These are phyloP conservation scores for Acrossocheilus fasciatus DNA, from an alignment of 2,797 vertebrate genomes.

Conservation along the genomic window DNA sequence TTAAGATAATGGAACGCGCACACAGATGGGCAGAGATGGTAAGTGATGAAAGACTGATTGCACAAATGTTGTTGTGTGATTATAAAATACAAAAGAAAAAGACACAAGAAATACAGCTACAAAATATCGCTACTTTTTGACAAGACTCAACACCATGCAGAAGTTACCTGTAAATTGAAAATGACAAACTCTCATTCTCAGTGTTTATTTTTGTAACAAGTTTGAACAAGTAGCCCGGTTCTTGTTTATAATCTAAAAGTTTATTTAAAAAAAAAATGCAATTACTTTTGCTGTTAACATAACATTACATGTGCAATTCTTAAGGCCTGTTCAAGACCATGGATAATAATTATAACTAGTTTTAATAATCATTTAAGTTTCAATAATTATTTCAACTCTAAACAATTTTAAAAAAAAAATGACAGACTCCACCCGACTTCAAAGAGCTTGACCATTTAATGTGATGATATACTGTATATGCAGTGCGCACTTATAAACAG, in stretches of 20 bases:
- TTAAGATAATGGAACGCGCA: not conserved
- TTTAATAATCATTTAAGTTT: not conserved
- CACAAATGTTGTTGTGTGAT: not conserved
- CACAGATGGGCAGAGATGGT: not conserved
- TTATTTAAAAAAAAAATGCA: no score
- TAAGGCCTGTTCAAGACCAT: not conserved
- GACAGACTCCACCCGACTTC: not conserved
- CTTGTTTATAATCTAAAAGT: not conserved
- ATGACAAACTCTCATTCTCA: not conserved
- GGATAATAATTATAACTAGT: not conserved
- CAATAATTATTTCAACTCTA: not conserved
- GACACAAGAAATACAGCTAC: not conserved
- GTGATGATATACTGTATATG: not conserved
- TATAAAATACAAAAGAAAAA: not conserved
- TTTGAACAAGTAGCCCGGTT: not conserved
- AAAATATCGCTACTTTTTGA: not conserved
- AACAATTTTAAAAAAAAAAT: not conserved
- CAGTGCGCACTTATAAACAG: no score
- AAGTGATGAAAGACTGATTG: conserved; percentile 13
- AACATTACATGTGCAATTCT: no score
- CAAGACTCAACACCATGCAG: not conserved
- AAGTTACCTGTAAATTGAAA: not conserved
- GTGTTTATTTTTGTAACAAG: not conserved
- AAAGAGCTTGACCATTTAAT: not conserved
- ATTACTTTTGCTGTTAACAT: no score